Conservation (phyloP, 2,113 vertebrate species). For the Charina bottae region DNA sequence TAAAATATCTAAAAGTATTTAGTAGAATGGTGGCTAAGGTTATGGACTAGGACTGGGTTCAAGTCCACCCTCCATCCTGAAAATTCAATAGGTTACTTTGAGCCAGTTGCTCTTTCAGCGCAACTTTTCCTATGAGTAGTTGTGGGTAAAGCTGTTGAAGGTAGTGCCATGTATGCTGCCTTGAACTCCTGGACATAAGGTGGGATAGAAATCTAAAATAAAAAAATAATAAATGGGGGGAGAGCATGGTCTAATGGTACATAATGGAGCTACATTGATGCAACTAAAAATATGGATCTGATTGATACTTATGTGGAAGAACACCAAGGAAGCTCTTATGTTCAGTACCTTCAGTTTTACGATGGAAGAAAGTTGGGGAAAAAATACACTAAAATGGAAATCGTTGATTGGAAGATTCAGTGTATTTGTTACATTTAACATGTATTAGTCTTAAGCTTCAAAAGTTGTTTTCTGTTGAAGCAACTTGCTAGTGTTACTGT, state of each 20-base stretch:
- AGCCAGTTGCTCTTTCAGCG: no score
- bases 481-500: no score
- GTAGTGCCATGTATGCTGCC: no score
- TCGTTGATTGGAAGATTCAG: not conserved
- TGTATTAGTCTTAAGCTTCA: not conserved
- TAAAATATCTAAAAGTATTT: not conserved
- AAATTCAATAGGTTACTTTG: no score
- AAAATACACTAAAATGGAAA: not conserved
- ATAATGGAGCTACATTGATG: not conserved
- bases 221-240: no score
- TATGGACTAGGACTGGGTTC: not conserved
- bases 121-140: no score
- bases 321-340: no score
- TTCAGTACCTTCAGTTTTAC: not conserved
- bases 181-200: no score
- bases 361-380: not conserved
- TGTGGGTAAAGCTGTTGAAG: no score
- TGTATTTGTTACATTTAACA: not conserved
- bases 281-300: not conserved
- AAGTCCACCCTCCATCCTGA: no score
- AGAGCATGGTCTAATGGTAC: not conserved
- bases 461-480: no score
- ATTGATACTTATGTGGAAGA: not conserved
- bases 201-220: no score
- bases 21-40: not conserved